These are phyloP conservation scores for Heliocidaris tuberculata DNA, from an alignment of 35 echinoderm and acorn worm genomes.

Conservation along the genomic window DNA sequence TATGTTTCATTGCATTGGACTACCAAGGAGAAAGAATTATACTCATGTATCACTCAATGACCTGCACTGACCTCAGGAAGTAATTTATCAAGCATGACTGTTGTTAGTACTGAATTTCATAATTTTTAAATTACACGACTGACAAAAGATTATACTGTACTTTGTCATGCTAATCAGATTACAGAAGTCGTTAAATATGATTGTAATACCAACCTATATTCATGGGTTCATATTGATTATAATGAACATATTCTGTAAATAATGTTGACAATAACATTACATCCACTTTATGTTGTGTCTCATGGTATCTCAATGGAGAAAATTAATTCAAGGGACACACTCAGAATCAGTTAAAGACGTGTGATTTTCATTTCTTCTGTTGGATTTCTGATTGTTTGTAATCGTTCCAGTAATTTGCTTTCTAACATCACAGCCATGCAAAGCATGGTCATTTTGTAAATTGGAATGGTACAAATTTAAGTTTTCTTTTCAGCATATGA, in stretches of 20 bases:
- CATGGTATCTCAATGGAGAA: neutral
- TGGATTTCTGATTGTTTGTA: neutral
- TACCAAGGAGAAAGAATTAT: neutral
- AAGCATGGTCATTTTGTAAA: constrained; percentile 13
- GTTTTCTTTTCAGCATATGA: neutral
- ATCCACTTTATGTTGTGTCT: neutral
- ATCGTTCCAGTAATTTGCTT: neutral
- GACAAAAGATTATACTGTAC: constrained; percentile 6
- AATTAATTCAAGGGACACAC: neutral
- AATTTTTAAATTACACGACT: neutral
- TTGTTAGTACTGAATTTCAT: constrained; percentile 1
- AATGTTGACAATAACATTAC: constrained; percentile 9
- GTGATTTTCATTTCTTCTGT: neutral
- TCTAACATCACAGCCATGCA: constrained; percentile 4
- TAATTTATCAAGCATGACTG: constrained; percentile 11
- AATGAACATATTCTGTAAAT: neutral
- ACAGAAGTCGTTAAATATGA: neutral
- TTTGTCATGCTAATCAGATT: neutral
- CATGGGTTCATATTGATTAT: neutral
- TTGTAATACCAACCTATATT: neutral
- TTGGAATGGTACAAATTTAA: neutral
- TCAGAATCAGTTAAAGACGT: neutral
- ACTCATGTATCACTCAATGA: neutral
- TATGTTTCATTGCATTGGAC: neutral
- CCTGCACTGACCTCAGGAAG: constrained; percentile 14